Conservation (phyloP, 2,888 invertebrate genomes). For the Graphium colonna region DNA sequence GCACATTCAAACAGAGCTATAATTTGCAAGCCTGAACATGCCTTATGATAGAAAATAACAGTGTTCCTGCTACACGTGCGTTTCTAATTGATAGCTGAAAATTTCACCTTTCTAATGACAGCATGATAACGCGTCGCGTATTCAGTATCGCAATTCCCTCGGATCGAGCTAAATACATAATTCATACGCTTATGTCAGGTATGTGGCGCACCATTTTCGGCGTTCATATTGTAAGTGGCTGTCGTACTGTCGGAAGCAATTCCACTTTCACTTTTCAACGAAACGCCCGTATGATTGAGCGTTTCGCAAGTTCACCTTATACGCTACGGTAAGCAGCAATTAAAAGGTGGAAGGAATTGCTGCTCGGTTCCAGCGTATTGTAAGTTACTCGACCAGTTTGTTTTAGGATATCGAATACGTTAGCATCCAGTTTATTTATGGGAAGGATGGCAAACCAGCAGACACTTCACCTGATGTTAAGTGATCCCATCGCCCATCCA, state of each 20-base stretch:
- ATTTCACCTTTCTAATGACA: conserved; percentile 6
- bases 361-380: no score
- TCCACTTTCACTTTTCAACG: conserved; percentile 33
- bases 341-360: conserved; percentile 10
- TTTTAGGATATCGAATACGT: no score
- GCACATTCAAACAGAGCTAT: no score
- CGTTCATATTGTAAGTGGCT: conserved; percentile 13
- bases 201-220: conserved; percentile 21
- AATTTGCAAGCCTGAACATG: no score
- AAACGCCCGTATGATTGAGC: conserved; percentile 26
- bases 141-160: background rate
- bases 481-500: no score
- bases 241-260: conserved; percentile 22
- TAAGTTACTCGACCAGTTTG: no score
- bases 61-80: background rate
- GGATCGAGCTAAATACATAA: conserved; percentile 13
- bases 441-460: no score
- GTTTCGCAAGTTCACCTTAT: conserved; percentile 30
- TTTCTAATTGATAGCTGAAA: background rate
- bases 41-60: no score
- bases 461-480: no score
- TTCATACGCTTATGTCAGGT: conserved; percentile 19
- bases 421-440: no score
- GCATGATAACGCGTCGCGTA: background rate
- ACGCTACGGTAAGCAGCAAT: conserved; percentile 15